Conservation (phyloP, 2,113 vertebrate species). For the Ptilonorhynchus violaceus region DNA sequence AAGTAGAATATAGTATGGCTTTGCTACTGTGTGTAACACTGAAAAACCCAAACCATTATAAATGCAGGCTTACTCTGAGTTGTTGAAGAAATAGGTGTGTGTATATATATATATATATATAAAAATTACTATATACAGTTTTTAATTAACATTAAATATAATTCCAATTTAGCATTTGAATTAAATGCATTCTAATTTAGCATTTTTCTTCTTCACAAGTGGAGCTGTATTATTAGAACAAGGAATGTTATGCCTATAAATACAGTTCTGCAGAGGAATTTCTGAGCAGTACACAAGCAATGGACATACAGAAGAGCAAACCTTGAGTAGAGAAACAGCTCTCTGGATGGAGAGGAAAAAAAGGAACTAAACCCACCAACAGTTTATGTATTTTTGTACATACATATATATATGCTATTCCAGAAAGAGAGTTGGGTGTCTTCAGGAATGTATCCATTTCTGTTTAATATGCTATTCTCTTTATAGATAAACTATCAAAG, state of each 20-base stretch:
- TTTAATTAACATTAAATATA: neutral
- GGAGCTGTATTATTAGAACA: neutral
- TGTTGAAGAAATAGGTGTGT: neutral
- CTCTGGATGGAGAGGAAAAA: neutral
- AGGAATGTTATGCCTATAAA: neutral
- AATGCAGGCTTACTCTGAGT: neutral
- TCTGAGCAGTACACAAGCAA: neutral
- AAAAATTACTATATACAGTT: neutral
- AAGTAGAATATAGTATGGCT: neutral
- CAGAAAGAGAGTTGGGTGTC: neutral
- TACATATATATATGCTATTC: neutral
- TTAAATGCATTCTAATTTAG: neutral
- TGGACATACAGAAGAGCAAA: neutral
- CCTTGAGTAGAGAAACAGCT: neutral
- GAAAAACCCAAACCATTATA: neutral
- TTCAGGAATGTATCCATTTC: neutral
- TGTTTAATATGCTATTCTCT: neutral
- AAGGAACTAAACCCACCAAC: neutral
- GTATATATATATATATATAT: fast-evolving
- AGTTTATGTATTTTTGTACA: neutral
- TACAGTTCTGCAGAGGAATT: neutral
- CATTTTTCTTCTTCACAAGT: neutral
- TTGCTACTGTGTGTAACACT: neutral
- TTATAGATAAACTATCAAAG: neutral
- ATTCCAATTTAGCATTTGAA: neutral